Conservation (phyloP, 2,113 vertebrate species). For the Stigmatopora argus region DNA sequence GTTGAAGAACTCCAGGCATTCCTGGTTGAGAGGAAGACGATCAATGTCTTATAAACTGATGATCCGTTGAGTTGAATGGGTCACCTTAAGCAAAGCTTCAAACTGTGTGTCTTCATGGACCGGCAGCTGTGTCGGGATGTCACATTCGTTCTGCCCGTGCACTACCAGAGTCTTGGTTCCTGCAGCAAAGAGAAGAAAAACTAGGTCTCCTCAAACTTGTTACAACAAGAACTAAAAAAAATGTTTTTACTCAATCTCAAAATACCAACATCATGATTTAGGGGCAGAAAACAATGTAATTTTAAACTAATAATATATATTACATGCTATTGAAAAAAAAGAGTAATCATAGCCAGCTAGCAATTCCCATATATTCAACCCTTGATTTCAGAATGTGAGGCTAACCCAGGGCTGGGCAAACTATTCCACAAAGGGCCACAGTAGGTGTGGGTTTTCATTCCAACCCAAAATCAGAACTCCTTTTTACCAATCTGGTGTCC, state of each 20-base stretch:
- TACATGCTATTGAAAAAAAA: too few relatives aligned
- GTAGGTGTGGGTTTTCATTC: too few relatives aligned
- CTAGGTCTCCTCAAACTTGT: neutral
- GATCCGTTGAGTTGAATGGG: neutral
- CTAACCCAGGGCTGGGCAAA: too few relatives aligned
- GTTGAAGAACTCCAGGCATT: constrained; percentile 98
- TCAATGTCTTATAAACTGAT: neutral
- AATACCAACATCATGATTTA: neutral
- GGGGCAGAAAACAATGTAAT: too few relatives aligned
- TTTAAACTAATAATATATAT: too few relatives aligned
- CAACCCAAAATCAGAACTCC: too few relatives aligned
- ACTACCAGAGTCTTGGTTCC: constrained; percentile 97
- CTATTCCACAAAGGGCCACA: too few relatives aligned
- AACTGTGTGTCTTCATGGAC: constrained; percentile 99
- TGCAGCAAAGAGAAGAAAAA: constrained; percentile 35
- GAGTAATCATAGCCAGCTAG: too few relatives aligned
- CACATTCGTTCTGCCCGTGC: constrained; percentile 97
- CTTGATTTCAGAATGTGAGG: too few relatives aligned
- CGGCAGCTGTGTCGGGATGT: constrained; percentile 95
- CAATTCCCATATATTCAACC: too few relatives aligned
- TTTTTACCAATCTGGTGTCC: too few relatives aligned
- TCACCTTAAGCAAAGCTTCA: constrained; percentile 93
- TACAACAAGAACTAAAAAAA: neutral
- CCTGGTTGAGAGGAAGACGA: constrained; percentile 63
- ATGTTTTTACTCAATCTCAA: neutral